These are phyloP conservation scores for Eupithecia inturbata DNA, from an alignment of 2,888 invertebrate species.

Conservation along the genomic window DNA sequence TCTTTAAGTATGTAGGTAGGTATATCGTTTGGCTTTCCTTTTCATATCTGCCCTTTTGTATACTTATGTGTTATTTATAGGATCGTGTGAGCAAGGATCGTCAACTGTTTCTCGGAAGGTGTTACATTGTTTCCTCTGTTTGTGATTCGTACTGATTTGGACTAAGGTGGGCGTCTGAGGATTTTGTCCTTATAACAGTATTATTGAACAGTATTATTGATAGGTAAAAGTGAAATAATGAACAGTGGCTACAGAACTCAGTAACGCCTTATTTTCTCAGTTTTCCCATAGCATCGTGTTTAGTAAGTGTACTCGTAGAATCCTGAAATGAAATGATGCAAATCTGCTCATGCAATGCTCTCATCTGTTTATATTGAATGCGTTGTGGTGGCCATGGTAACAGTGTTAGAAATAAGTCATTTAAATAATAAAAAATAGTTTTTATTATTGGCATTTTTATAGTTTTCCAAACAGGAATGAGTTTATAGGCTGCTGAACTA, in stretches of 20 bases:
- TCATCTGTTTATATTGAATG: background rate
- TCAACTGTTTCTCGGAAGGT: conserved; percentile 30
- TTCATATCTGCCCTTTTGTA: background rate
- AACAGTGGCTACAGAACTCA: too few species aligned
- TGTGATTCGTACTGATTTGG: conserved; percentile 30
- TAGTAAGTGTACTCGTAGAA: background rate
- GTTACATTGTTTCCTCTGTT: conserved; percentile 15
- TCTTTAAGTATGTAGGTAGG: background rate
- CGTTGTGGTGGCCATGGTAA: background rate
- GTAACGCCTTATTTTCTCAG: background rate
- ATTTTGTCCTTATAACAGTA: conserved; percentile 1
- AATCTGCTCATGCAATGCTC: background rate
- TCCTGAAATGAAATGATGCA: background rate
- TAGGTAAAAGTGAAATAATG: too few species aligned
- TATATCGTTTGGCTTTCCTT: background rate
- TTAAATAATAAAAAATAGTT: too few species aligned
- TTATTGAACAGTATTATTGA: too few species aligned
- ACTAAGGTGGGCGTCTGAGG: conserved; percentile 27
- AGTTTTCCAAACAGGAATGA: too few species aligned
- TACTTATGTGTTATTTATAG: conserved; percentile 11
- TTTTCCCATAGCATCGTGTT: background rate
- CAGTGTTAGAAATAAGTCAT: background rate
- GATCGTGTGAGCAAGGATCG: conserved; percentile 23
- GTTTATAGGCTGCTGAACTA: too few species aligned
- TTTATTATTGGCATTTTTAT: too few species aligned